Conservation (phyloP, 2,113 vertebrate species). For the Pyrgilauda ruficollis region DNA sequence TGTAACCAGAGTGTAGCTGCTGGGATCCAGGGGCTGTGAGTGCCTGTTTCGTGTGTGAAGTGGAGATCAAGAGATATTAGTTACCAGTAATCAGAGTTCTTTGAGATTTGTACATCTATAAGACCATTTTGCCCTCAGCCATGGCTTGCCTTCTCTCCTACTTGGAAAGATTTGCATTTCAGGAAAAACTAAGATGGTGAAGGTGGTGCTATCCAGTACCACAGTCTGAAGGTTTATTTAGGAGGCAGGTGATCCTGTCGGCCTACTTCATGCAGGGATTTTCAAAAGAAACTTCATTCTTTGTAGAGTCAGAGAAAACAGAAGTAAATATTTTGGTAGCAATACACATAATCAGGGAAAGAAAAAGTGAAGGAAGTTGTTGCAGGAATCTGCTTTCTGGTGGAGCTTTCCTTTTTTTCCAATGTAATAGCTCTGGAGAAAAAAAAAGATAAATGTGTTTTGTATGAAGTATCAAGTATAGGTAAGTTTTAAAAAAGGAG, state of each 20-base stretch:
- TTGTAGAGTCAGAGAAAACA: neutral
- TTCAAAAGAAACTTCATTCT: neutral
- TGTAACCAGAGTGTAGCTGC: neutral
- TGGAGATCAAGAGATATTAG: neutral
- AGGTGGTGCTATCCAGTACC: neutral
- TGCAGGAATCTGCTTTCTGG: neutral
- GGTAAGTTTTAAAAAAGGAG: neutral
- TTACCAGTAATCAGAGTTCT: neutral
- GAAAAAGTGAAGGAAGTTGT: neutral
- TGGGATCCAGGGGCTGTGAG: neutral
- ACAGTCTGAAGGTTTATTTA: neutral
- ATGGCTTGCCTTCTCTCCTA: neutral
- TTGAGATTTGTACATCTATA: neutral
- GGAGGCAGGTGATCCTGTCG: fast-evolving
- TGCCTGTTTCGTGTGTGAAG: too few species aligned
- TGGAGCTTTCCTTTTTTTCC: neutral
- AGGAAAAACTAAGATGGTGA: neutral
- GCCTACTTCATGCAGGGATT: neutral
- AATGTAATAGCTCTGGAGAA: neutral
- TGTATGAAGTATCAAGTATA: neutral
- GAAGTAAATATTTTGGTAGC: neutral
- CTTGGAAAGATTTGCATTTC: neutral
- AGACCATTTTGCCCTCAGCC: neutral
- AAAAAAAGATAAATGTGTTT: neutral
- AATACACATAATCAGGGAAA: neutral